These are phyloP conservation scores for Eurystomus gularis DNA, from an alignment of 2,113 vertebrate species.

Conservation along the genomic window DNA sequence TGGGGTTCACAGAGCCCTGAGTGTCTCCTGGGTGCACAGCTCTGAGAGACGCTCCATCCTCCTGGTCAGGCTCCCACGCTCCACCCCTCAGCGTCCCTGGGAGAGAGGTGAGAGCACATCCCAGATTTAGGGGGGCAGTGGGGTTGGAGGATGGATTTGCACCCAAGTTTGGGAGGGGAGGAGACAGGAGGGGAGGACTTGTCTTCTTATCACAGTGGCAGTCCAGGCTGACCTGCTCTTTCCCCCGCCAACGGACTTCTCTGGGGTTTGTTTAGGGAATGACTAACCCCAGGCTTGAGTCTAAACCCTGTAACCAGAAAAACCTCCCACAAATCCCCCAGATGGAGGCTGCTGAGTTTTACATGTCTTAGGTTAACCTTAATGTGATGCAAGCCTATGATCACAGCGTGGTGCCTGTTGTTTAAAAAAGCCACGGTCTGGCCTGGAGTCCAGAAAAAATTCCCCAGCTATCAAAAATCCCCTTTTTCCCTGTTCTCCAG, in stretches of 20 bases:
- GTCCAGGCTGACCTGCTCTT: neutral
- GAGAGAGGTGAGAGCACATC: neutral
- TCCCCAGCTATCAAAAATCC: neutral
- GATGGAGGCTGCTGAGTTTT: neutral
- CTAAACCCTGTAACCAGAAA: neutral
- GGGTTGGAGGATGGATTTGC: neutral
- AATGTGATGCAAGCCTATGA: neutral
- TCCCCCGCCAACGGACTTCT: neutral
- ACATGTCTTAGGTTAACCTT: constrained; percentile 30
- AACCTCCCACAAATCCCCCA: constrained; percentile 6
- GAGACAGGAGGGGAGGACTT: neutral
- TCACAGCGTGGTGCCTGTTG: neutral
- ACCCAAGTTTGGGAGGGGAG: neutral
- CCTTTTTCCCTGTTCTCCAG: neutral
- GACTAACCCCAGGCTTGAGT: neutral
- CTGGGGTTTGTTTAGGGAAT: neutral
- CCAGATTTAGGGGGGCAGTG: neutral
- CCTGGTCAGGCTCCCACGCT: neutral
- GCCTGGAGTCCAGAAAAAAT: neutral
- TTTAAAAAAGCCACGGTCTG: neutral
- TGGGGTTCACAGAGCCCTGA: neutral
- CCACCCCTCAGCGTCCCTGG: neutral
- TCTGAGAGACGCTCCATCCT: too few relatives aligned
- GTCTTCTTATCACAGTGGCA: neutral
- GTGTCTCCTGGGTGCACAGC: neutral